Evolutionary conservation across 35 echinoderm and acorn worm genomes (phyloP).

Genomic region (Apostichopus californicus): DNA sequence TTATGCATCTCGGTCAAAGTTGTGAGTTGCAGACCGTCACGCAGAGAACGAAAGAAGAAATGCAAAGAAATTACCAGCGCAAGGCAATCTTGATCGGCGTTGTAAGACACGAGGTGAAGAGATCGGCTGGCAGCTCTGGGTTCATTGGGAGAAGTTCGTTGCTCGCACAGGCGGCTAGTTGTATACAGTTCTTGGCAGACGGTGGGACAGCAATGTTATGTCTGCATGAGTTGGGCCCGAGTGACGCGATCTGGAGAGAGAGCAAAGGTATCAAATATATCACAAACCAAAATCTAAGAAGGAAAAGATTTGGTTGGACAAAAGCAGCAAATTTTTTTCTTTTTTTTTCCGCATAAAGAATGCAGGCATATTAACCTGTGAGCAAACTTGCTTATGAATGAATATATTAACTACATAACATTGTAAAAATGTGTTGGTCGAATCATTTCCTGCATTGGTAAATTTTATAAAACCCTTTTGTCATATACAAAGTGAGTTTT

Average conservation of each 20-base stretch:
- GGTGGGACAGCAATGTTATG: slow-evolving; percentile 75
- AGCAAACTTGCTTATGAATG: too few relatives aligned
- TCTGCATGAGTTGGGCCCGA: slow-evolving; percentile 41
- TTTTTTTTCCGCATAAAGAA: not conserved
- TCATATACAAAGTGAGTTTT: too few relatives aligned
- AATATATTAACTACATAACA: too few relatives aligned
- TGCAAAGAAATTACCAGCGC: slow-evolving; percentile 75
- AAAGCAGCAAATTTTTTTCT: not conserved
- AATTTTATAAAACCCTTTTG: too few relatives aligned
- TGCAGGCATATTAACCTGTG: too few relatives aligned
- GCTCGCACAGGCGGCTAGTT: slow-evolving; percentile 86
- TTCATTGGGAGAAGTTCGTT: slow-evolving; percentile 92
- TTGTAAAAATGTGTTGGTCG: too few relatives aligned
- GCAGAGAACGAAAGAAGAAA: too few relatives aligned
- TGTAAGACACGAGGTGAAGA: slow-evolving; percentile 96
- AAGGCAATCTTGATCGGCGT: slow-evolving; percentile 99
- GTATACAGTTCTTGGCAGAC: slow-evolving; percentile 96
- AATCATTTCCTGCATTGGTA: too few relatives aligned
- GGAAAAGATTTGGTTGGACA: not conserved
- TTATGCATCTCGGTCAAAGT: too few relatives aligned
- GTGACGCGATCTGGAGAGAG: slow-evolving; percentile 37
- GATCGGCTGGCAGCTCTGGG: slow-evolving; percentile 91
- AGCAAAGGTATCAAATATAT: not conserved
- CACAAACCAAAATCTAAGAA: not conserved
- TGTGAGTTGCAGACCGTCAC: too few relatives aligned